Evolutionary conservation across 2,113 vertebrate genomes (phyloP).

Genomic region (Scartelaos histophorus): DNA sequence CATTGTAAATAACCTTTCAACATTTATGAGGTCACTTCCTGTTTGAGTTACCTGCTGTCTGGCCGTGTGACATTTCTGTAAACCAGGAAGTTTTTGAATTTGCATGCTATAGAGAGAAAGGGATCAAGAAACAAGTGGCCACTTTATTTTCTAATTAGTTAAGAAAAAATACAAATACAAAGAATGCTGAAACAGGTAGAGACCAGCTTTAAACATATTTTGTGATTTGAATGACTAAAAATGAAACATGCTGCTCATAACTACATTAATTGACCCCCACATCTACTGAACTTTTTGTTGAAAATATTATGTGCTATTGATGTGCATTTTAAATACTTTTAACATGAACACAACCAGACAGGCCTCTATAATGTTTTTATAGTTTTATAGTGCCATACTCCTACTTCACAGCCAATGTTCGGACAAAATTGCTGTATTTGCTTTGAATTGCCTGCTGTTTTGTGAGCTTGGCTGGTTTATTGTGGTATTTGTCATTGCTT

Average conservation of each 20-base stretch:
- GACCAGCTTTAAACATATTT: too few species aligned
- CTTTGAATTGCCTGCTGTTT: background rate
- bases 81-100: slow-evolving; percentile 4
- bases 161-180: background rate
- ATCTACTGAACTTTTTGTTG: too few species aligned
- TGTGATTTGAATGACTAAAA: too few species aligned
- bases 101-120: background rate
- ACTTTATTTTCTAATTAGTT: background rate
- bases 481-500: background rate
- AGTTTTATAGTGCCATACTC: too few species aligned
- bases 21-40: background rate
- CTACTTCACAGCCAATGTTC: background rate
- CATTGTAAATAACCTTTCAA: background rate
- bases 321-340: too few species aligned
- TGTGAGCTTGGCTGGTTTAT: background rate
- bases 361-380: background rate
- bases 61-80: background rate
- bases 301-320: too few species aligned
- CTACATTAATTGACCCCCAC: too few species aligned
- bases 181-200: background rate
- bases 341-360: too few species aligned
- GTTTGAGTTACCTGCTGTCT: background rate
- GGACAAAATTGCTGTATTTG: background rate
- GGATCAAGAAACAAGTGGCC: background rate
- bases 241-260: too few species aligned